These are phyloP conservation scores for Telenomus remus DNA, from an alignment of 1,140 invertebrate genomes.

Conservation along the genomic window DNA sequence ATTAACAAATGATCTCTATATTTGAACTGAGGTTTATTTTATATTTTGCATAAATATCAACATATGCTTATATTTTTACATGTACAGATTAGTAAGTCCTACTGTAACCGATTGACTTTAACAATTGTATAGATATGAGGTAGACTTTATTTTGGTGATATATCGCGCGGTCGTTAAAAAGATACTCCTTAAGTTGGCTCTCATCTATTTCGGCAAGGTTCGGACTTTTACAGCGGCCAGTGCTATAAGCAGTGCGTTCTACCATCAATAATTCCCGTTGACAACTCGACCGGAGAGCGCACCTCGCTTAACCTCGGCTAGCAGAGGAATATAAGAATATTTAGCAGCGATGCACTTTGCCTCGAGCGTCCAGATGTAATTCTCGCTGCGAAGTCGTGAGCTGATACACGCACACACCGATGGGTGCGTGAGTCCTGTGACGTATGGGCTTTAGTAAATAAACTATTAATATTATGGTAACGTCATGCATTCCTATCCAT, in stretches of 20 bases:
- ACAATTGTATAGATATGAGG: background rate
- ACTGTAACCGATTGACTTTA: slow-evolving; percentile 31
- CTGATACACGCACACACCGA: slow-evolving; percentile 45
- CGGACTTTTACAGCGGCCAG: slow-evolving; percentile 56
- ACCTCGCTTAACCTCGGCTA: slow-evolving; percentile 65
- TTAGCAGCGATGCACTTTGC: slow-evolving; percentile 68
- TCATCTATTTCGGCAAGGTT: slow-evolving; percentile 50
- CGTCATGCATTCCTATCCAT: slow-evolving; percentile 75
- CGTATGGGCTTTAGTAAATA: slow-evolving; percentile 74
- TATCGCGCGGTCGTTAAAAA: slow-evolving; percentile 58
- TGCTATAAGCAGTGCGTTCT: slow-evolving; percentile 61
- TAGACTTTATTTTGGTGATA: slow-evolving; percentile 31
- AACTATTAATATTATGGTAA: slow-evolving; percentile 76
- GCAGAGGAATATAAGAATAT: slow-evolving; percentile 65
- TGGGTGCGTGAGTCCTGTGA: slow-evolving; percentile 61
- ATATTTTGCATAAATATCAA: too few species aligned
- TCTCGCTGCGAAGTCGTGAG: slow-evolving; percentile 36
- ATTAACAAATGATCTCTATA: too few species aligned
- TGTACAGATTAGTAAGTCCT: too few species aligned
- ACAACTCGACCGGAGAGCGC: slow-evolving; percentile 63
- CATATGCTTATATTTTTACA: too few species aligned
- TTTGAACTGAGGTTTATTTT: too few species aligned
- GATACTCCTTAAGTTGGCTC: slow-evolving; percentile 50
- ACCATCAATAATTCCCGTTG: slow-evolving; percentile 73
- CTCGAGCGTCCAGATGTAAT: slow-evolving; percentile 62